phyloP scores from a whole-genome alignment of 2,888 invertebrate genomes.

The Axea sp. region DNA sequence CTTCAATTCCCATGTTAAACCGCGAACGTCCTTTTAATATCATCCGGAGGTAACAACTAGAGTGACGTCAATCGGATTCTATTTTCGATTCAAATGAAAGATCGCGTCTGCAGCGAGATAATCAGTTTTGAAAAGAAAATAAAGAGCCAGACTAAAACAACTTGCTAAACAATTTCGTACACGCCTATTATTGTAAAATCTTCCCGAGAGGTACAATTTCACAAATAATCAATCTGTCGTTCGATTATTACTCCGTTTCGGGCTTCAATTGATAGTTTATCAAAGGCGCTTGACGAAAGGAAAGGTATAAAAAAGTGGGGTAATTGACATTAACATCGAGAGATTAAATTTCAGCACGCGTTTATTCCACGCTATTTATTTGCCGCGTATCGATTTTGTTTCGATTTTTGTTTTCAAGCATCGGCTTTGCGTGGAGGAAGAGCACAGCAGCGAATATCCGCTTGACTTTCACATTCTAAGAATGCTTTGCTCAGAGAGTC shows the following conservation, averaged over 20 bases:
- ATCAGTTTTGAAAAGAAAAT: constrained; percentile 13
- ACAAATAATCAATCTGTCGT: constrained; percentile 43
- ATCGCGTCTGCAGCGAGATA: constrained; percentile 9
- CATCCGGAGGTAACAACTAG: constrained; percentile 20
- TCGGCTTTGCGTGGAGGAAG: constrained; percentile 30
- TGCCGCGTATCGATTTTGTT: constrained; percentile 42
- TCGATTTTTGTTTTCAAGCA: constrained; percentile 44
- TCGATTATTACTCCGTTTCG: constrained; percentile 21
- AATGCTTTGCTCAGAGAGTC: constrained; percentile 64
- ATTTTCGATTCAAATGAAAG: constrained; percentile 20
- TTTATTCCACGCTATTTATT: constrained; percentile 40
- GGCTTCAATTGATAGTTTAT: constrained; percentile 26
- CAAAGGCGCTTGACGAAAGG: constrained; percentile 22
- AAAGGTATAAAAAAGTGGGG: constrained; percentile 17
- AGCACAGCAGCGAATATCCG: constrained; percentile 37
- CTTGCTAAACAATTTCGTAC: constrained; percentile 15
- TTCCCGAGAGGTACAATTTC: constrained; percentile 1
- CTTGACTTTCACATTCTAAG: constrained; percentile 67
- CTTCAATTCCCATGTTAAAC: constrained; percentile 18
- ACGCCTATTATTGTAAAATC: constrained; percentile 12
- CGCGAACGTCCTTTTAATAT: constrained; percentile 22
- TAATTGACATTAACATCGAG: constrained; percentile 50
- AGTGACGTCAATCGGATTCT: constrained; percentile 32
- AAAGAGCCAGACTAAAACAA: neutral
- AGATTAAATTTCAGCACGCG: constrained; percentile 30